Conservation (phyloP, 2,888 invertebrate species). For the Prostheceraeus crozeri region DNA sequence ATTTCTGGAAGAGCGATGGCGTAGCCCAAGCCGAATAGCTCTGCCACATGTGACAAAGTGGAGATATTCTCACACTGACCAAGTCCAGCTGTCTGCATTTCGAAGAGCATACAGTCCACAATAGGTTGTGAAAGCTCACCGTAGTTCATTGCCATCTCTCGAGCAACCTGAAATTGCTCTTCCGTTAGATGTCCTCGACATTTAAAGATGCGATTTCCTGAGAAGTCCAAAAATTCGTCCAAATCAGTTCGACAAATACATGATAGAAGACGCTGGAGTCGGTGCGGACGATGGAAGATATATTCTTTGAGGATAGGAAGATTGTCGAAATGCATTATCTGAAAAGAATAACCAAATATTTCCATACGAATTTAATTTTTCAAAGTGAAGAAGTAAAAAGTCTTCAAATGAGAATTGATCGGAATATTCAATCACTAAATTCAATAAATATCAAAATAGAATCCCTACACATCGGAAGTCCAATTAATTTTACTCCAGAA, state of each 20-base stretch:
- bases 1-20: not conserved
- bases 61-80: not conserved
- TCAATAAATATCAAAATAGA: too few species aligned
- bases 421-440: too few species aligned
- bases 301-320: slow-evolving; percentile 45
- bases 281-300: slow-evolving; percentile 49
- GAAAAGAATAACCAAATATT: too few species aligned
- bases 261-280: slow-evolving; percentile 46
- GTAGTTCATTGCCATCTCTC: slow-evolving; percentile 44
- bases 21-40: not conserved
- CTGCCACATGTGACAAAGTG: not conserved
- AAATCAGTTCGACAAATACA: slow-evolving; percentile 50
- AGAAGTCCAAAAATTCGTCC: slow-evolving; percentile 46
- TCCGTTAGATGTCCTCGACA: slow-evolving; percentile 47
- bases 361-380: too few species aligned
- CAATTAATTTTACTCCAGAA: too few species aligned
- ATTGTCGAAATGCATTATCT: too few species aligned
- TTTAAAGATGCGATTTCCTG: slow-evolving; percentile 47
- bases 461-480: too few species aligned
- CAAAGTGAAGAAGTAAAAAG: too few species aligned
- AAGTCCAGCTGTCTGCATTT: not conserved
- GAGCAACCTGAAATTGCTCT: slow-evolving; percentile 46
- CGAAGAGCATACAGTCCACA: slow-evolving; percentile 45
- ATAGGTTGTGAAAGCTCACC: slow-evolving; percentile 52
- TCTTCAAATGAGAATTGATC: too few species aligned